Evolutionary conservation across 2,797 vertebrate species (phyloP).

Genomic region (Sphenodon punctatus): DNA sequence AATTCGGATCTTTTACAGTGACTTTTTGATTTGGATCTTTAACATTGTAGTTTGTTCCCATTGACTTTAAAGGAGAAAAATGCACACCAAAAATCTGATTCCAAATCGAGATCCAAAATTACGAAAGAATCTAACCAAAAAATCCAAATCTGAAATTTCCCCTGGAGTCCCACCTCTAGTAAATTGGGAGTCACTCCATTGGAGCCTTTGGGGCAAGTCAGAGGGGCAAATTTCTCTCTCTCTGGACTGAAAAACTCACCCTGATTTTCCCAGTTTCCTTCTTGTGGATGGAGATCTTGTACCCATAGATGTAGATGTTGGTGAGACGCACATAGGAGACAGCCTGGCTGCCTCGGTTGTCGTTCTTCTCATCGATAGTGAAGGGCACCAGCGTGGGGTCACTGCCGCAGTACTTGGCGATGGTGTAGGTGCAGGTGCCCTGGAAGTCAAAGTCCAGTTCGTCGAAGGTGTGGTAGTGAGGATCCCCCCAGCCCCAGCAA

Average conservation of each 20-base stretch:
- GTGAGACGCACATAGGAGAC: conserved; percentile 72
- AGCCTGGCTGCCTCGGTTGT: conserved; percentile 74
- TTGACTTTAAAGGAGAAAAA: no score
- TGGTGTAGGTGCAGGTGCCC: conserved; percentile 72
- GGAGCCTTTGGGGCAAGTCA: no score
- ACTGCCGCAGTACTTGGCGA: conserved; percentile 74
- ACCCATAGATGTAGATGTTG: conserved; percentile 55
- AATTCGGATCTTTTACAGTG: no score
- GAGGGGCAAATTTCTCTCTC: no score
- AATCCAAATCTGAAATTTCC: no score
- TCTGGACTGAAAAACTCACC: conserved; percentile 60
- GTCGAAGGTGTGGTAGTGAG: conserved; percentile 76
- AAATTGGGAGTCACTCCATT: no score
- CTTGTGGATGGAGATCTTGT: conserved; percentile 74
- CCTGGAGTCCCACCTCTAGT: no score
- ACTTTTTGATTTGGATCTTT: no score
- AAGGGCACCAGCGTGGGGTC: conserved; percentile 77
- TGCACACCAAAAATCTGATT: no score
- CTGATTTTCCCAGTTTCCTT: conserved; percentile 70
- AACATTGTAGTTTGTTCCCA: no score
- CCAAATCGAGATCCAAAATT: no score
- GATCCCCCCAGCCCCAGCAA: conserved; percentile 71
- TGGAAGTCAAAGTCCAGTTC: conserved; percentile 69
- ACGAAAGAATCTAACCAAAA: no score
- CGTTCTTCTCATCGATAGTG: conserved; percentile 74